Evolutionary conservation across 1,140 invertebrate species (phyloP), one percentile per base, ranked within the genome.

Genomic region (Hyphantria cunea): DNA sequence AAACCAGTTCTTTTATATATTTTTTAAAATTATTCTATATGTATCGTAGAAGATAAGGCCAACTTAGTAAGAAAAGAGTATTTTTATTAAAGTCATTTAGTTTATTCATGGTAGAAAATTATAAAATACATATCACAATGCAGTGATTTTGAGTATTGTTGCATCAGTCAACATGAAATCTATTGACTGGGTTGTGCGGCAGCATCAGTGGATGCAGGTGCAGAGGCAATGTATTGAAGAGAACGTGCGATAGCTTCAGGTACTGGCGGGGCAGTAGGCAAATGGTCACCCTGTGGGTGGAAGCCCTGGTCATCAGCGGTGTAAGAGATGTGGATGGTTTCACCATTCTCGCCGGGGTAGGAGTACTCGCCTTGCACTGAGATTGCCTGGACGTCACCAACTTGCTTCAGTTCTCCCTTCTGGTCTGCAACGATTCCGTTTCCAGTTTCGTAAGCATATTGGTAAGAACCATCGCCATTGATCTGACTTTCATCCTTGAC

Each of bases 291-390:
- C 68, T 92, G 83, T 0, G 94, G 92, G 59, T 93, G 93, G 91
- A 93, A 95, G 25, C 95, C 95, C 67, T 95, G 95, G 76, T 96
- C 95, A 72, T 96, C 96, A 64, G 96, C 95, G 37, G 93, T 92
- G 85, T 96, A 97, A 3, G 93, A 93, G 50, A 96, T 78, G 92
- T 94, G 52, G 86, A 92, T 77, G 45, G 74, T 63, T 12, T 80
- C 66, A 80, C 81, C 95, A 66, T 95, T 93, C 5, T 94, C 93
- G 13, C 93, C 92, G 0, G 94, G 94, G 81, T 96, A 96, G 45
- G 93, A 93, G 88, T 91, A 90, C 68, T 91, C 74, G 81, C 95
- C 95, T 69, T 93, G 90, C 14, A 93, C 94, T 15, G 90, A 91
- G 33, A 93, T 82, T 32, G 92, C 92, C 49, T 93, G 92, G 34